A percentile compares a stretch with the other conserved stretches of the same genome.
phyloP scores from a whole-genome alignment of 2,888 invertebrate species.

The Glyphotaelius pellucidus region DNA sequence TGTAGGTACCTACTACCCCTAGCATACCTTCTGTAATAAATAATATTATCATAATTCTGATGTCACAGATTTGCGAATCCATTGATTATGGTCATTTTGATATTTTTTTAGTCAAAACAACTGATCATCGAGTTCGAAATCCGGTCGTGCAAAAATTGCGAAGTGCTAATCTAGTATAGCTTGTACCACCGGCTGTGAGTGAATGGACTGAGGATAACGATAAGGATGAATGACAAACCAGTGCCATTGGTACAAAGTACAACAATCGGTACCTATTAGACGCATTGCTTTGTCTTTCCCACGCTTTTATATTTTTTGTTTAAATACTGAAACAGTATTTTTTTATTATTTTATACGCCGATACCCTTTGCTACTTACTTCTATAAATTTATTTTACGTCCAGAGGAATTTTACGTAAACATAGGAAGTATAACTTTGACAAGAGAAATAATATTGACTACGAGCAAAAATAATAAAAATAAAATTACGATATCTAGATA shows the following conservation, averaged over 20 bases:
- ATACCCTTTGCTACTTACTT: no score
- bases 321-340: background rate
- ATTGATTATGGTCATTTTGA: no score
- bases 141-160: background rate
- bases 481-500: no score
- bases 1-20: no score
- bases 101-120: background rate
- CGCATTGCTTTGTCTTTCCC: background rate
- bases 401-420: no score
- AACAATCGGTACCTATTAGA: background rate
- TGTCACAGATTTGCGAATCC: background rate
- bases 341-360: background rate
- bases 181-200: background rate
- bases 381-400: no score
- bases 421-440: no score
- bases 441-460: no score
- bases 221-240: conserved; percentile 21
- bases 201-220: conserved; percentile 14
- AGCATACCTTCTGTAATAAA: no score
- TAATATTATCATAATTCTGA: background rate
- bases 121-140: background rate
- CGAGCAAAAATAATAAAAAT: no score
- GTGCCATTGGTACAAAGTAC: background rate
- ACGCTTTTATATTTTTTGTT: background rate
- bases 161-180: background rate